These are phyloP conservation scores for Channa maculata DNA, from an alignment of 2,113 vertebrate species.

Conservation along the genomic window DNA sequence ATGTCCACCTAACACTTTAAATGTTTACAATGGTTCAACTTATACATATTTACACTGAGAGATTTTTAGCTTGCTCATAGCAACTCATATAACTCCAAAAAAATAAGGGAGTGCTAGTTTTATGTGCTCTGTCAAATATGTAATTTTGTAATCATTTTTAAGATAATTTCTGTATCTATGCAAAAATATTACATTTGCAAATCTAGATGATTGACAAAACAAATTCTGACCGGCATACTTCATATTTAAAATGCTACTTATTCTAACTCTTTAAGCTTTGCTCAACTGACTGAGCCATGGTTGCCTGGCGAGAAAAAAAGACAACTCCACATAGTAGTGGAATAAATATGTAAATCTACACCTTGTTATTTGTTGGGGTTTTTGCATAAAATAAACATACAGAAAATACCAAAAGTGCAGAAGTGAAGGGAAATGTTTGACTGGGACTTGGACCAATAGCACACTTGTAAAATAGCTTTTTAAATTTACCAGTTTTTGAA, in stretches of 20 bases:
- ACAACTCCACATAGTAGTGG: neutral
- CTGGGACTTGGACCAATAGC: neutral
- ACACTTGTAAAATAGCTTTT: neutral
- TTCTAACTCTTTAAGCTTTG: conserved; percentile 4
- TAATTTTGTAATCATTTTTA: neutral
- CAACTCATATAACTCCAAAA: no score
- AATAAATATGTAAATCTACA: neutral
- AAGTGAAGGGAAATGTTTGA: neutral
- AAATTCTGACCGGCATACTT: neutral
- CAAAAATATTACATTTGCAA: no score
- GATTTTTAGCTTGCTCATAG: no score
- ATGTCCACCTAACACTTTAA: no score
- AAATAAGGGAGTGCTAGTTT: no score
- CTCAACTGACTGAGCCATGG: no score
- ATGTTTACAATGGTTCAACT: no score
- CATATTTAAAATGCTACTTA: conserved; percentile 5
- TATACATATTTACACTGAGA: no score
- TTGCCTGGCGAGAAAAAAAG: neutral
- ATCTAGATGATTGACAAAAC: neutral
- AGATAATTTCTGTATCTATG: neutral
- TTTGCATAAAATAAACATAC: neutral
- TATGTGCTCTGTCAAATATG: no score
- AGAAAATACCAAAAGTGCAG: neutral
- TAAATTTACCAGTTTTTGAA: neutral
- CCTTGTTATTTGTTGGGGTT: neutral